Evolutionary conservation across 2,797 vertebrate species (phyloP).

Genomic region (Poeciliopsis paucimaculata): DNA sequence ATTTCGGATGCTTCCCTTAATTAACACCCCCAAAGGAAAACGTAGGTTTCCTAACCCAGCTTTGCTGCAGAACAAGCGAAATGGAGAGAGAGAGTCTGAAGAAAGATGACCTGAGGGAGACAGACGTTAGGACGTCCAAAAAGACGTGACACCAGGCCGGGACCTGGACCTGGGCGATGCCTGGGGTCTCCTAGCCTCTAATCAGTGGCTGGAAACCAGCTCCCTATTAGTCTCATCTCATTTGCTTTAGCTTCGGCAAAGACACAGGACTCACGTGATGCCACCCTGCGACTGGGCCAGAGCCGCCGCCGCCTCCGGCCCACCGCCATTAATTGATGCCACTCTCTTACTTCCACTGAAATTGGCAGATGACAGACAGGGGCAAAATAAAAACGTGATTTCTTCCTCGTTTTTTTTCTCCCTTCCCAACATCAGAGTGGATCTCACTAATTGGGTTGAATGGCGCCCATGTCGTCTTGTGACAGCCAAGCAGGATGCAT

Average conservation of each 20-base stretch:
- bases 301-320: conserved; percentile 83
- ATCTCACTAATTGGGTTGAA: conserved; percentile 85
- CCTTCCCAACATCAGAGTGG: conserved; percentile 81
- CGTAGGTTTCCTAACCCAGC: conserved; percentile 88
- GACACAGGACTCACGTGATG: conserved; percentile 86
- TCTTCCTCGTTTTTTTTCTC: conserved; percentile 49
- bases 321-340: conserved; percentile 89
- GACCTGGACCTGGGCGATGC: conserved; percentile 89
- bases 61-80: conserved; percentile 80
- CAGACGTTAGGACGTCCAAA: conserved; percentile 87
- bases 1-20: conserved; percentile 98
- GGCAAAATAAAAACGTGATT: conserved; percentile 81
- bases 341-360: conserved; percentile 90
- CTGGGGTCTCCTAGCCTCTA: conserved; percentile 91
- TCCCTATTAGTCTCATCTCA: conserved; percentile 95
- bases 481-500: conserved; percentile 78
- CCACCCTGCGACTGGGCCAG: conserved; percentile 86
- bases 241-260: conserved; percentile 89
- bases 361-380: conserved; percentile 89
- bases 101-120: conserved; percentile 94
- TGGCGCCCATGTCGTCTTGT: conserved; percentile 72
- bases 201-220: conserved; percentile 91
- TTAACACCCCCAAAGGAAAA: conserved; percentile 98
- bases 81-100: conserved; percentile 83
- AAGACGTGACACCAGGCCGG: conserved; percentile 85